These are phyloP conservation scores for Lagorchestes hirsutus DNA, from an alignment of 2,797 vertebrate genomes.

Conservation along the genomic window DNA sequence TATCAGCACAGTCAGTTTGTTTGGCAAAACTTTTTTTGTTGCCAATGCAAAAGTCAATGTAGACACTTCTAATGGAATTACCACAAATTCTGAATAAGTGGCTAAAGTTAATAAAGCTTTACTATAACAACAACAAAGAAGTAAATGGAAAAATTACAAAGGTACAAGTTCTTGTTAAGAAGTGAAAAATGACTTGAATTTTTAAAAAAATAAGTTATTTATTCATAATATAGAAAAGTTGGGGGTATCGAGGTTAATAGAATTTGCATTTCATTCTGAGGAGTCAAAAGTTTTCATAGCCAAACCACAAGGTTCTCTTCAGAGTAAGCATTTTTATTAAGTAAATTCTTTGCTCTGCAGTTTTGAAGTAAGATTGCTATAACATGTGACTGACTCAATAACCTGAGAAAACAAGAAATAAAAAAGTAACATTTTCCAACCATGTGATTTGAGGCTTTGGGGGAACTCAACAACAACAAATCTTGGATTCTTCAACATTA, in stretches of 20 bases:
- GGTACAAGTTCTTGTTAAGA: neutral
- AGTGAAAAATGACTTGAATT: neutral
- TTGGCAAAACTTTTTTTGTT: neutral
- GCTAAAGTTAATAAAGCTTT: neutral
- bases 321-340: neutral
- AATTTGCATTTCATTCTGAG: slow-evolving; percentile 25
- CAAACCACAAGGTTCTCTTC: neutral
- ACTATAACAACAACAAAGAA: neutral
- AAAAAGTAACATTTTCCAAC: slow-evolving; percentile 40
- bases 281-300: neutral
- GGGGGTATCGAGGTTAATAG: neutral
- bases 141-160: slow-evolving; percentile 8
- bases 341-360: slow-evolving; percentile 11
- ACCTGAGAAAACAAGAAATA: slow-evolving; percentile 34
- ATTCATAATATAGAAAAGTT: neutral
- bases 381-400: slow-evolving; percentile 65
- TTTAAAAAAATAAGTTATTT: neutral
- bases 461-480: neutral
- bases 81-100: slow-evolving; percentile 27
- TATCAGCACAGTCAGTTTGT: neutral
- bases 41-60: neutral
- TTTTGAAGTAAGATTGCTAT: neutral
- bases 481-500: slow-evolving; percentile 10
- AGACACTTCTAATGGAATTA: slow-evolving; percentile 21
- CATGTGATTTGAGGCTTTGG: slow-evolving; percentile 43